Percentiles rank a stretch among this genome's conserved stretches.
phyloP scores from a whole-genome alignment of 2,888 invertebrate species.

The Dermolepida albohirtum region DNA sequence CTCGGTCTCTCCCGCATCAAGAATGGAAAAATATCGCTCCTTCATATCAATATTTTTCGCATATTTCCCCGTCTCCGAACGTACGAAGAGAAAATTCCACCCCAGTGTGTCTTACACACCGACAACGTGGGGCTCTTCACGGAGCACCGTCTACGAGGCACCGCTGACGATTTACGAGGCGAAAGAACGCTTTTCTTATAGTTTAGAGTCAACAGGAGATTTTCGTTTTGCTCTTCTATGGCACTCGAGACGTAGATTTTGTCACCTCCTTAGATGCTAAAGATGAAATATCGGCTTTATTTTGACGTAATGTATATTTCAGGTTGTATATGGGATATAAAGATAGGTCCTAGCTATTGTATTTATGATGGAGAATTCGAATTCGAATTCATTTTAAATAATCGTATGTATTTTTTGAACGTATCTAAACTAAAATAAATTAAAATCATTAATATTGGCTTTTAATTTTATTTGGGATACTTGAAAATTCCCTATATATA shows the following conservation, averaged over 20 bases:
- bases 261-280: slow-evolving; percentile 11
- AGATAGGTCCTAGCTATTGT: slow-evolving; percentile 1
- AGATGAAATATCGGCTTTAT: slow-evolving; percentile 20
- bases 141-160: slow-evolving; percentile 6
- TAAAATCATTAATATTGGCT: too few relatives aligned
- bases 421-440: too few relatives aligned
- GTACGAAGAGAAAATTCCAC: slow-evolving; percentile 1
- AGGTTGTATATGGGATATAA: neutral
- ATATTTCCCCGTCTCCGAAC: slow-evolving; percentile 14
- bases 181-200: slow-evolving; percentile 10
- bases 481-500: too few relatives aligned
- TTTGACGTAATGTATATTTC: slow-evolving; percentile 13
- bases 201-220: slow-evolving; percentile 25
- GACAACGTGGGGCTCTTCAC: slow-evolving; percentile 5
- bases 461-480: too few relatives aligned
- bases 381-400: too few relatives aligned
- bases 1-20: slow-evolving; percentile 11
- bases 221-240: slow-evolving; percentile 13
- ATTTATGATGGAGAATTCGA: neutral
- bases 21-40: slow-evolving; percentile 34
- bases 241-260: slow-evolving; percentile 18
- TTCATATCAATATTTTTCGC: slow-evolving; percentile 38
- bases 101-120: neutral
- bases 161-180: slow-evolving; percentile 20
- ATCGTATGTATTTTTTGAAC: too few relatives aligned